A percentile compares a stretch with the other conserved stretches of the same genome.
phyloP scores from a whole-genome alignment of 2,888 invertebrate genomes.

The Hedychridium roseum region DNA sequence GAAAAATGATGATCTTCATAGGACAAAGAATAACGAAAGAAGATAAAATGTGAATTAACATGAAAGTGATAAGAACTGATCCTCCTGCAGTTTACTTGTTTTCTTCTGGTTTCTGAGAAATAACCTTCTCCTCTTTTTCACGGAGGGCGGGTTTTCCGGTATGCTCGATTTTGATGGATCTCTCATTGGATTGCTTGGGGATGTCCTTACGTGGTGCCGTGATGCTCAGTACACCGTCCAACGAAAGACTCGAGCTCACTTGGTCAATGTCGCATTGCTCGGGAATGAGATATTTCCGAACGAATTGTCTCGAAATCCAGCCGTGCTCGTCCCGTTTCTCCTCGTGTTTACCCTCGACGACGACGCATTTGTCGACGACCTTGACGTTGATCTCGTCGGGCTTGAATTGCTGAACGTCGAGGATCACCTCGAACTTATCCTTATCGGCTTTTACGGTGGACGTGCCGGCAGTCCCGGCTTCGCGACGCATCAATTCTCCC shows the following conservation, averaged over 20 bases:
- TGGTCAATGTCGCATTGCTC: constrained; percentile 72
- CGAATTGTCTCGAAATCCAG: constrained; percentile 82
- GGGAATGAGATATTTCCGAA: constrained; percentile 75
- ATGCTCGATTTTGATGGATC: constrained; percentile 21
- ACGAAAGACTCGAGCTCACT: constrained; percentile 79
- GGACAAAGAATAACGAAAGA: too few species aligned
- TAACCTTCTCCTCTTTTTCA: too few species aligned
- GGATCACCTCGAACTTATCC: constrained; percentile 74
- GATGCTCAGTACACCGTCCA: constrained; percentile 83
- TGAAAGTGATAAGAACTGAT: too few species aligned
- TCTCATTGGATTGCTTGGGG: constrained; percentile 30
- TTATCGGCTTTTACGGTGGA: constrained; percentile 71
- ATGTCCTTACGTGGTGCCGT: constrained; percentile 73
- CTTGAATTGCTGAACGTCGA: constrained; percentile 80
- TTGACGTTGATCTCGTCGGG: constrained; percentile 79
- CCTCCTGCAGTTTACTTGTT: too few species aligned
- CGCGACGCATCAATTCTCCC: constrained; percentile 26
- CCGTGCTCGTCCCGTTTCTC: constrained; percentile 81
- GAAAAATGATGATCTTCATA: too few species aligned
- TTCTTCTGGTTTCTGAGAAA: too few species aligned
- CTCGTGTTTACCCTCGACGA: constrained; percentile 81
- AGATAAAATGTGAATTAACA: too few species aligned
- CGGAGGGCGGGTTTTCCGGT: constrained; percentile 21
- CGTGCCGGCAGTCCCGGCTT: constrained; percentile 65
- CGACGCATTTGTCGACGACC: constrained; percentile 72